A percentile compares a stretch with the other conserved stretches of the same genome.
Conservation (phyloP, 2,888 invertebrate species). For the Cremastobaeus sp. region DNA sequence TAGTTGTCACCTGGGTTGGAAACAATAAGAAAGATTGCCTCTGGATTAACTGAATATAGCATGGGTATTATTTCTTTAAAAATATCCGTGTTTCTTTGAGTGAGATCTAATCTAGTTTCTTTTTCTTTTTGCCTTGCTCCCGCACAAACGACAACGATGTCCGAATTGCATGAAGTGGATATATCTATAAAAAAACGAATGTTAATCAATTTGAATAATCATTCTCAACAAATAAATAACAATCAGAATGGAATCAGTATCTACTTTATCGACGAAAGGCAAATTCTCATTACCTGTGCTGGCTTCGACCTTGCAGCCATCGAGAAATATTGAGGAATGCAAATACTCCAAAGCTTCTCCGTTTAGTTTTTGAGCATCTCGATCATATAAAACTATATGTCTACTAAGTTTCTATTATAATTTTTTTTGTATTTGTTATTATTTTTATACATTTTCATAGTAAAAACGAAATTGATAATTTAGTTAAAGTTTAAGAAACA, state of each 20-base stretch:
- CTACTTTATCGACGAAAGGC: constrained; percentile 29
- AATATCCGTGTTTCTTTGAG: constrained; percentile 80
- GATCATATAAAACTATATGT: constrained; percentile 82
- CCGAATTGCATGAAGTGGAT: constrained; percentile 79
- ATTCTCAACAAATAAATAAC: too few relatives aligned
- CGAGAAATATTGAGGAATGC: constrained; percentile 81
- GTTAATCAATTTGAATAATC: too few relatives aligned
- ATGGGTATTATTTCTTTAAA: constrained; percentile 80
- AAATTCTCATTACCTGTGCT: constrained; percentile 79
- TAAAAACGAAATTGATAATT: too few relatives aligned
- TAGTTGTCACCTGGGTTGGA: constrained; percentile 79
- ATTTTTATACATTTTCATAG: neutral
- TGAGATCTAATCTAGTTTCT: constrained; percentile 79
- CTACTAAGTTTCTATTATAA: constrained; percentile 76
- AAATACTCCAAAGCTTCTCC: constrained; percentile 83
- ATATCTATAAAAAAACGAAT: constrained; percentile 78
- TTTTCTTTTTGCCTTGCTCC: constrained; percentile 80
- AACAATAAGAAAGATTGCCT: constrained; percentile 80
- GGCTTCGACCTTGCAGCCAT: constrained; percentile 80
- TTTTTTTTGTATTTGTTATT: constrained; percentile 4
- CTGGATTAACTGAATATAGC: constrained; percentile 80
- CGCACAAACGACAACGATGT: constrained; percentile 80
- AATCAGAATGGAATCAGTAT: too few relatives aligned
- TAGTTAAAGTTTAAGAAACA: too few relatives aligned
- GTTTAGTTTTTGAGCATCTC: constrained; percentile 81